Base-by-base conservation (phyloP, 1,140 invertebrate species). In the silkworm (Bombyx mori) region DNA sequence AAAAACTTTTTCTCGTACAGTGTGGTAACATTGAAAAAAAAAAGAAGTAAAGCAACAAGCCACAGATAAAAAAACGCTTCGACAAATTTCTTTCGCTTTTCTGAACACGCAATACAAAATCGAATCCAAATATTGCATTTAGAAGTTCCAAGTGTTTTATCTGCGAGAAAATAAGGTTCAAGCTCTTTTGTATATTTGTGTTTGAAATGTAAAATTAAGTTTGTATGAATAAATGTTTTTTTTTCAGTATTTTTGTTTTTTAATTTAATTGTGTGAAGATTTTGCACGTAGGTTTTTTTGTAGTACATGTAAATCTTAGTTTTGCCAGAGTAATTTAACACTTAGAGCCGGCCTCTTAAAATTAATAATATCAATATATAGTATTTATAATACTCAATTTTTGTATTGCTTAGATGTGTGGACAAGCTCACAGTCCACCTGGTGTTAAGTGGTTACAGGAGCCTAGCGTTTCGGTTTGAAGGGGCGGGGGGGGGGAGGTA, bases 21-120 rank as follows among this genome's bases (percentile, higher is more conserved):
- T 73, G 61, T 68, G 60, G 68, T 69, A 65, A 60, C 50, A 61
- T 55, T 59, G 42, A 51, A 68, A 71, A 73, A 64, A 70, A 69
- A 67, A 70, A 68, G 62, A 42, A 12, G 8, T 51, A 56, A 42
- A 35, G 26, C 2, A 35, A 35, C 22, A 44, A 50, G 56, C 42
- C 42, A 58, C 56, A 70, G 62, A 71, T 69, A 70, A 69, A 82
- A 75, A 76, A 59, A 56, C 57, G 58, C 66, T 52, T 60, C 61
- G 76, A 82, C 79, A 82, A 82, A 82, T 82, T 82, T 82, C 77
- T 80, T 80, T 73, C 68, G 71, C 74, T 69, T 75, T 75, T 75
- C 77, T 68, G 65, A 64, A 65, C 69, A 57, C 48, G 49, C 42
- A 54, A 7, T 9, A 22, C 3, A 35, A 35, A 35, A 5, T 35